These are phyloP conservation scores for Stigmatopora nigra DNA, from an alignment of 2,113 vertebrate species.

Conservation along the genomic window DNA sequence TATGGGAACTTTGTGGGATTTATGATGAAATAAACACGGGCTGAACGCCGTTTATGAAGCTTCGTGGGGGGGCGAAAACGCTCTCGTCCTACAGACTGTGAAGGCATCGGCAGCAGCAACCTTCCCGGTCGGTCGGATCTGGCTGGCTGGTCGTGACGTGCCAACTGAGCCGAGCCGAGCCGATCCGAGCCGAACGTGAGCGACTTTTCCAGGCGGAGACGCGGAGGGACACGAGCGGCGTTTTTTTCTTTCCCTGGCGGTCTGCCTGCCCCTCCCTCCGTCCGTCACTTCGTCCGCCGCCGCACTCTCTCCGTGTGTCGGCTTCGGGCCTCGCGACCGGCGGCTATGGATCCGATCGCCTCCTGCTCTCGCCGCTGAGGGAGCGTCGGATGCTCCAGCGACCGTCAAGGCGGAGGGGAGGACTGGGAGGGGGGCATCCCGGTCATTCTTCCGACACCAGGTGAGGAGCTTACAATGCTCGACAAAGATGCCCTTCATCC, in stretches of 20 bases:
- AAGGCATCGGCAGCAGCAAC: constrained; percentile 45
- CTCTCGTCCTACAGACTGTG: constrained; percentile 27
- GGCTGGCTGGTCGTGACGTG: constrained; percentile 64
- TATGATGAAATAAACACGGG: background rate
- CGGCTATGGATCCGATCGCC: constrained; percentile 54
- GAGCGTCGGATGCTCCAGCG: constrained; percentile 58
- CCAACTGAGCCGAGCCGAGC: constrained; percentile 31
- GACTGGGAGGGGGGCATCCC: constrained; percentile 45
- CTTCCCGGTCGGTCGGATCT: constrained; percentile 54
- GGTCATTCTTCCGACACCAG: constrained; percentile 47
- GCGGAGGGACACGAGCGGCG: constrained; percentile 53
- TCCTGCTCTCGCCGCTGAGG: constrained; percentile 42
- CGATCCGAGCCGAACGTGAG: constrained; percentile 28
- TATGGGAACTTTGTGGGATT: background rate
- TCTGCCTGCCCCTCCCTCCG: constrained; percentile 19
- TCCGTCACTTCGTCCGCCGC: constrained; percentile 12
- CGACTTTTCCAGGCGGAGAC: constrained; percentile 60
- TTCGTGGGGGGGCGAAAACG: rapidly evolving
- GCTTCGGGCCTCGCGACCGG: constrained; percentile 27
- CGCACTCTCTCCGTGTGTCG: constrained; percentile 26
- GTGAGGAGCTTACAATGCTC: constrained; percentile 33
- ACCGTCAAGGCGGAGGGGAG: constrained; percentile 40
- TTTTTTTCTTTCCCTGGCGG: constrained; percentile 26
- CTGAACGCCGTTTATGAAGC: background rate
- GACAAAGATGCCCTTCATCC: background rate